Evolutionary conservation across 2,113 vertebrate species (phyloP).

Genomic region (Channa argus): DNA sequence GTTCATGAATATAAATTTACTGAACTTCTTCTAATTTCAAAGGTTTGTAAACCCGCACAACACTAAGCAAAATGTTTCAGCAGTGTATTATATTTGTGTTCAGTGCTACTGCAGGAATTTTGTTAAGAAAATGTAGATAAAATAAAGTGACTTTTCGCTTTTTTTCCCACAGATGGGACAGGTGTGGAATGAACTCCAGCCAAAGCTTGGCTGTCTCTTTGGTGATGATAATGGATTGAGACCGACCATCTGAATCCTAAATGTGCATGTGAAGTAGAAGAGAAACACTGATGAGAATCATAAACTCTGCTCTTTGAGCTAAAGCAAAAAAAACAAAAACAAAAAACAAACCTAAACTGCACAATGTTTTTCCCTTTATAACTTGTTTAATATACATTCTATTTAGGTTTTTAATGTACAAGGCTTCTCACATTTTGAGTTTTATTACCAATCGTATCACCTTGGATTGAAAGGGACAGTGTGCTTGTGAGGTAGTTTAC

Average conservation of each 20-base stretch:
- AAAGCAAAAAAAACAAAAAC: conserved; percentile 5
- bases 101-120: not conserved
- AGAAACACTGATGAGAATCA: conserved; percentile 20
- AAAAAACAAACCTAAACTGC: not conserved
- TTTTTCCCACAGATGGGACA: conserved; percentile 89
- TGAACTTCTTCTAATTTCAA: not conserved
- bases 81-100: not conserved
- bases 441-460: not conserved
- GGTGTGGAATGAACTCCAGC: conserved; percentile 95
- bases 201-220: conserved; percentile 92
- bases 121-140: not conserved
- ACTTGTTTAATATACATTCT: conserved; percentile 15
- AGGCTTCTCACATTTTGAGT: not conserved
- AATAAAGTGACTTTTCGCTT: not conserved
- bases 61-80: too few relatives aligned
- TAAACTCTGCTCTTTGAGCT: conserved; percentile 44
- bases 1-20: not conserved
- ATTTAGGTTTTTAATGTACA: not conserved
- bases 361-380: conserved; percentile 1
- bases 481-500: not conserved
- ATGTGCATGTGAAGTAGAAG: not conserved
- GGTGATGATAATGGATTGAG: conserved; percentile 79
- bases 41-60: too few relatives aligned
- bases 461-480: conserved; percentile 12
- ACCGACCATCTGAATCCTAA: conserved; percentile 71